These are phyloP conservation scores for Corvus hawaiiensis DNA, from an alignment of 2,113 vertebrate genomes.

Conservation along the genomic window DNA sequence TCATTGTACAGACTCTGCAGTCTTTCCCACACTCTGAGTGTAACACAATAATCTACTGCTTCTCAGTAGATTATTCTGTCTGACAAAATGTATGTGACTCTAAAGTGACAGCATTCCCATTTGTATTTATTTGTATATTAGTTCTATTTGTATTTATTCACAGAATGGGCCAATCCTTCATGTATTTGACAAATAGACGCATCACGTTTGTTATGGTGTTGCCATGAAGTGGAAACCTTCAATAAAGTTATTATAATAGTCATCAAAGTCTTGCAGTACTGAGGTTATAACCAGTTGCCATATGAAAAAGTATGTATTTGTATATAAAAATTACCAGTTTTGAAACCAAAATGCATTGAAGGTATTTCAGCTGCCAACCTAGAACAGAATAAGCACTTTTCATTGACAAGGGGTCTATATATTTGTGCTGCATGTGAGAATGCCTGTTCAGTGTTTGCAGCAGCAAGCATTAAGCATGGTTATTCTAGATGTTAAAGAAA, in stretches of 20 bases:
- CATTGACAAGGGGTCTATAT: neutral
- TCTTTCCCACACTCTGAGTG: neutral
- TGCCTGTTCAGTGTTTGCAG: neutral
- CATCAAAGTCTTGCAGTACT: neutral
- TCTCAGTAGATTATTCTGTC: neutral
- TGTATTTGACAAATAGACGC: neutral
- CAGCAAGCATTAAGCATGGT: neutral
- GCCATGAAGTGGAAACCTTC: neutral
- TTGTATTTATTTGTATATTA: neutral
- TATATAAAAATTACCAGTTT: neutral
- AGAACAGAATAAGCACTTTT: neutral
- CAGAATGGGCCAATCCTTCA: neutral
- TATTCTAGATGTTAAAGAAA: neutral
- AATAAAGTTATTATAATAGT: neutral
- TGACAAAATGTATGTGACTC: neutral
- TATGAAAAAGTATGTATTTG: neutral
- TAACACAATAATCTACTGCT: neutral
- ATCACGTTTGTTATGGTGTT: neutral
- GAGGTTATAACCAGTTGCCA: neutral
- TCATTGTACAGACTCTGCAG: neutral
- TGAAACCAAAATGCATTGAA: neutral
- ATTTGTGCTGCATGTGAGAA: neutral
- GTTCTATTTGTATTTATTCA: neutral
- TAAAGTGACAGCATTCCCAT: neutral
- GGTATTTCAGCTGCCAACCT: neutral